Conservation (phyloP, 2,888 invertebrate genomes). For the Agrochola lychnidis region DNA sequence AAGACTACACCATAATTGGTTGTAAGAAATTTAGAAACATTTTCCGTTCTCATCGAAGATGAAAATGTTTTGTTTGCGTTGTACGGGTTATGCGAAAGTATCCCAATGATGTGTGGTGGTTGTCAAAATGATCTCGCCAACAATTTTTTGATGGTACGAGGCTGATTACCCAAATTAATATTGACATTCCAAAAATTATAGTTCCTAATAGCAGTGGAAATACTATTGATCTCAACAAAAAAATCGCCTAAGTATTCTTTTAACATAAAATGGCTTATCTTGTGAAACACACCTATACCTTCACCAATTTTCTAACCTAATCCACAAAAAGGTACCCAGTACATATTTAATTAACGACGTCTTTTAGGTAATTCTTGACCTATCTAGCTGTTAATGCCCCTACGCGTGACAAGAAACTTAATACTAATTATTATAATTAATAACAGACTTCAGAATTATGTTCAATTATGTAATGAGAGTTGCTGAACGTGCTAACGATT, state of each 20-base stretch:
- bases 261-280: background rate
- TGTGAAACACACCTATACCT: background rate
- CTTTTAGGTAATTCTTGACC: slow-evolving; percentile 3
- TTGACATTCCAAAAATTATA: background rate
- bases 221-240: background rate
- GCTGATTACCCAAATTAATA: background rate
- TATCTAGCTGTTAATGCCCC: slow-evolving; percentile 10
- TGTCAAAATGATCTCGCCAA: background rate
- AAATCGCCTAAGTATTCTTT: background rate
- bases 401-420: slow-evolving; percentile 25
- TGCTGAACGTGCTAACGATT: slow-evolving; percentile 40
- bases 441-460: slow-evolving; percentile 31
- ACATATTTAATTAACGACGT: background rate
- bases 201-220: background rate
- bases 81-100: background rate
- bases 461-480: slow-evolving; percentile 38
- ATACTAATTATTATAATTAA: slow-evolving; percentile 38
- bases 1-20: background rate
- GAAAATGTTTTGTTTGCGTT: background rate
- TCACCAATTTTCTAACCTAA: slow-evolving; percentile 6
- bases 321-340: background rate
- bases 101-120: background rate
- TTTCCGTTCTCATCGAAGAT: background rate
- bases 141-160: background rate
- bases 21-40: slow-evolving; percentile 1